These are phyloP conservation scores for Sternarchorhynchus goeldii DNA, from an alignment of 2,797 vertebrate genomes.

Conservation along the genomic window DNA sequence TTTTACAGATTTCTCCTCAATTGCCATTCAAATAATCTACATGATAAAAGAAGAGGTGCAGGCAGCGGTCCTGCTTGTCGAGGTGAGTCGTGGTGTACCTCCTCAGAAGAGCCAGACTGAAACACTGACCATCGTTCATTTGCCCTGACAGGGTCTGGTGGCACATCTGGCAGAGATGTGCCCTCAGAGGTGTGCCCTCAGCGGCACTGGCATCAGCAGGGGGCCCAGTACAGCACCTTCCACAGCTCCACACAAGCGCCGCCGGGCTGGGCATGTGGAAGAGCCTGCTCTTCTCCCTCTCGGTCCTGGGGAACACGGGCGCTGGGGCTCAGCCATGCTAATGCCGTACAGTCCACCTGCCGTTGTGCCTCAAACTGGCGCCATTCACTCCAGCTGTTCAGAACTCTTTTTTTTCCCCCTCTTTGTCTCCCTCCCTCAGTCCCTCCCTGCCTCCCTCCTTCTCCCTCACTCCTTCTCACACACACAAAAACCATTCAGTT, in stretches of 20 bases:
- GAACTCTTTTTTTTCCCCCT: not conserved
- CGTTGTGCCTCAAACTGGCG: too few species aligned
- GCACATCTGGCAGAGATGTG: slow-evolving; percentile 23
- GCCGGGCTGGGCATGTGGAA: too few species aligned
- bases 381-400: slow-evolving; percentile 5
- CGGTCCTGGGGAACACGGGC: too few species aligned
- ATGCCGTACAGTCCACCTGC: too few species aligned
- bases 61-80: not conserved
- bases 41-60: not conserved
- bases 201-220: not conserved
- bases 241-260: slow-evolving; percentile 38
- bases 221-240: slow-evolving; percentile 46
- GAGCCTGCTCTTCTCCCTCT: not conserved
- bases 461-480: not conserved
- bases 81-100: not conserved
- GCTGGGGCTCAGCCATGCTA: too few species aligned
- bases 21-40: not conserved
- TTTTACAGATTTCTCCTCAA: not conserved
- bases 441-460: not conserved
- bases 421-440: not conserved
- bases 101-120: not conserved
- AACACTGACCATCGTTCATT: slow-evolving; percentile 27
- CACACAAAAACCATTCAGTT: not conserved
- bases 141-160: not conserved
- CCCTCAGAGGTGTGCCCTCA: not conserved